phyloP scores from a whole-genome alignment of 2,113 vertebrate species.

The Gavia stellata region DNA sequence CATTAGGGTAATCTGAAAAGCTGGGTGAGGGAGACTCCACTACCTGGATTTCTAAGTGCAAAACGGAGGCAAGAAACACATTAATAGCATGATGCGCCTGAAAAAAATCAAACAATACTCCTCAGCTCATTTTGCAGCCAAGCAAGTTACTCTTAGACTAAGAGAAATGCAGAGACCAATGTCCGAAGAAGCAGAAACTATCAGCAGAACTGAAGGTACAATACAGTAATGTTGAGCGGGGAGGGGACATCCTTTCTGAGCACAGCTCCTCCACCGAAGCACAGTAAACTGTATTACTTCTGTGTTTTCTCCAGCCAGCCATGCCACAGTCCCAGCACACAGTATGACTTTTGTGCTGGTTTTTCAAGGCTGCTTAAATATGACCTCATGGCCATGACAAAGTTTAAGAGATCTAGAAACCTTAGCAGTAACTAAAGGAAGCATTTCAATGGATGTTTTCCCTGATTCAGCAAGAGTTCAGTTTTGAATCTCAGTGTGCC shows the following conservation, averaged over 20 bases:
- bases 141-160: not conserved
- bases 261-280: not conserved
- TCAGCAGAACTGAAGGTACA: not conserved
- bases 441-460: not conserved
- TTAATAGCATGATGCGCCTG: not conserved
- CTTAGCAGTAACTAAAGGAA: not conserved
- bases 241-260: not conserved
- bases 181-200: not conserved
- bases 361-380: not conserved
- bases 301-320: not conserved
- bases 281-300: not conserved
- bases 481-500: not conserved
- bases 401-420: not conserved
- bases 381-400: not conserved
- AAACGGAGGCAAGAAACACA: not conserved
- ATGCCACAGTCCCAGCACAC: not conserved
- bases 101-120: not conserved
- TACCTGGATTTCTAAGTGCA: not conserved
- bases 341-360: not conserved
- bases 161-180: not conserved
- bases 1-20: not conserved
- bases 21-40: not conserved
- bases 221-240: rapidly evolving
- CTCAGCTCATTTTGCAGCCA: not conserved
- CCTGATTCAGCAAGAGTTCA: not conserved